Evolutionary conservation across 92 coral and sea anemone genomes (phyloP).

Genomic region (Palythoa grandiflora): DNA sequence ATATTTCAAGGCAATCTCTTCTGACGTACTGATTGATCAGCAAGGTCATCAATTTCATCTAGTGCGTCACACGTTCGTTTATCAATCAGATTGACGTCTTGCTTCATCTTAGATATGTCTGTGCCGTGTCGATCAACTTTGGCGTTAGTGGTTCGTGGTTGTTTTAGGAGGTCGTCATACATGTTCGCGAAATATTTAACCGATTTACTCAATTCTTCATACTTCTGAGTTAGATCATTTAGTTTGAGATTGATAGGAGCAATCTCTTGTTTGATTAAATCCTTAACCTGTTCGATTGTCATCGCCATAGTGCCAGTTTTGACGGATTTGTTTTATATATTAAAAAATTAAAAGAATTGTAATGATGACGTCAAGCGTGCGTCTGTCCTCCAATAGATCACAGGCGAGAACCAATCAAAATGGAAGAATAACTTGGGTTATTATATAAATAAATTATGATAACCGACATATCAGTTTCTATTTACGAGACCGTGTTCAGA

Average conservation of each 20-base stretch:
- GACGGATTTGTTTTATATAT: too few relatives aligned
- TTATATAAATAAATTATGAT: too few relatives aligned
- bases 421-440: too few relatives aligned
- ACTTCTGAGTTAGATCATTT: not conserved
- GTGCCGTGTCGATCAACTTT: not conserved
- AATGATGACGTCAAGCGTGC: too few relatives aligned
- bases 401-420: too few relatives aligned
- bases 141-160: not conserved
- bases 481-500: too few relatives aligned
- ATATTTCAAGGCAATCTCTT: not conserved
- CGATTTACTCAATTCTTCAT: too few relatives aligned
- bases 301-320: not conserved
- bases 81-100: not conserved
- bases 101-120: not conserved
- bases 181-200: not conserved
- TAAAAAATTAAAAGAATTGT: too few relatives aligned
- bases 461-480: too few relatives aligned
- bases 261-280: not conserved
- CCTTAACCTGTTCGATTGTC: not conserved
- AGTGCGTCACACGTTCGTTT: not conserved
- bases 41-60: not conserved
- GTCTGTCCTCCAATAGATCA: too few relatives aligned
- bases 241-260: constrained; percentile 1
- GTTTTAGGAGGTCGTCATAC: not conserved
- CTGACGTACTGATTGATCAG: not conserved